These are phyloP conservation scores for Trematomus loennbergii DNA, from an alignment of 2,113 vertebrate genomes.

Conservation along the genomic window DNA sequence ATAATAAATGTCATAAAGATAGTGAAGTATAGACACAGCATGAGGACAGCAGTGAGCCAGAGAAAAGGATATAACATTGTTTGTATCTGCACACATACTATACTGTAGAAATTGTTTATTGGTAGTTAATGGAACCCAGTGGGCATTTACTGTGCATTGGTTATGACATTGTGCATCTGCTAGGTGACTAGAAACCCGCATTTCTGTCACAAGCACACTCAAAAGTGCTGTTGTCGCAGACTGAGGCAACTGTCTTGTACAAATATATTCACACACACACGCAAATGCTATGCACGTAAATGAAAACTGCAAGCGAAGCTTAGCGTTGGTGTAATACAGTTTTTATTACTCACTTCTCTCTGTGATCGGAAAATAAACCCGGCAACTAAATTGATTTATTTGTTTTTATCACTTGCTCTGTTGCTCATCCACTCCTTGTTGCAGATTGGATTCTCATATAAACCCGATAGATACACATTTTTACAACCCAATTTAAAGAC, in stretches of 20 bases:
- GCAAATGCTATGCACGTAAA: constrained; percentile 41
- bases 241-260: constrained; percentile 30
- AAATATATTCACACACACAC: constrained; percentile 39
- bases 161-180: constrained; percentile 62
- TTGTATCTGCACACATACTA: constrained; percentile 42
- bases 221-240: constrained; percentile 21
- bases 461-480: constrained; percentile 67
- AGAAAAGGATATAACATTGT: constrained; percentile 46
- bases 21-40: constrained; percentile 46
- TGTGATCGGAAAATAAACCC: constrained; percentile 75
- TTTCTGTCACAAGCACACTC: constrained; percentile 32
- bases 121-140: constrained; percentile 63
- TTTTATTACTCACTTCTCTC: constrained; percentile 74
- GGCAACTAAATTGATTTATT: constrained; percentile 78
- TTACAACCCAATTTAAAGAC: constrained; percentile 72
- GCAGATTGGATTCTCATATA: constrained; percentile 69
- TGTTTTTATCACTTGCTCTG: constrained; percentile 73
- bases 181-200: constrained; percentile 33
- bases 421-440: constrained; percentile 47
- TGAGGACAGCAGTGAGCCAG: constrained; percentile 38
- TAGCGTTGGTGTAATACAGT: constrained; percentile 61
- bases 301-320: constrained; percentile 68
- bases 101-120: constrained; percentile 39
- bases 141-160: constrained; percentile 57
- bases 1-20: constrained; percentile 67